Evolutionary conservation across 2,113 vertebrate genomes (phyloP).

Genomic region (Mandrillus leucophaeus): DNA sequence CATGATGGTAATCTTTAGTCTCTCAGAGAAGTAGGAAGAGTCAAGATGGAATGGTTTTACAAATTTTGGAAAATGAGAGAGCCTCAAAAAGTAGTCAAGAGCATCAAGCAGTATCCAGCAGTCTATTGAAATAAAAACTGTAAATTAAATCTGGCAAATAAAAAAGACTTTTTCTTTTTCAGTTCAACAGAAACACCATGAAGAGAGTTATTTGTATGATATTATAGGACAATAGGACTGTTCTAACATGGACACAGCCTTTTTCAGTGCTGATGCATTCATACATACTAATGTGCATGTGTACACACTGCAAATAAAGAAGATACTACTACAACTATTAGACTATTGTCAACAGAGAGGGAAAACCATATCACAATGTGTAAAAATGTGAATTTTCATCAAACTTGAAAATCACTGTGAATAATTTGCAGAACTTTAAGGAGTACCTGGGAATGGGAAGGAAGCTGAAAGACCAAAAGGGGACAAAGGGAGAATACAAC

Average conservation of each 20-base stretch:
- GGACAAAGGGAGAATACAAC: background rate
- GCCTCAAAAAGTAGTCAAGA: background rate
- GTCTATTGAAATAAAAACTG: background rate
- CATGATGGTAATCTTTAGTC: background rate
- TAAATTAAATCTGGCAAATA: background rate
- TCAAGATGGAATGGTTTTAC: background rate
- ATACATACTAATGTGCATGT: background rate
- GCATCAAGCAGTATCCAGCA: background rate
- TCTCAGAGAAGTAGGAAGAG: background rate
- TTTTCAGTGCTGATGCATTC: background rate
- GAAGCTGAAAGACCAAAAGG: background rate
- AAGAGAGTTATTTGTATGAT: background rate
- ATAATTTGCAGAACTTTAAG: background rate
- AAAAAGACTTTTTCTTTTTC: background rate
- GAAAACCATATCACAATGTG: background rate
- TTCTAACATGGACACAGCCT: background rate
- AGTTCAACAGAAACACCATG: background rate
- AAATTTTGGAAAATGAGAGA: background rate
- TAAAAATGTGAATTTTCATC: background rate
- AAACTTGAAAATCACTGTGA: background rate
- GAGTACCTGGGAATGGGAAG: background rate
- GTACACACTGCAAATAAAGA: background rate
- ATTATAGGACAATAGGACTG: background rate
- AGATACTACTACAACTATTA: background rate
- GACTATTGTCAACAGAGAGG: background rate